Evolutionary conservation across 2,797 vertebrate species (phyloP).

Genomic region (Lepus oiostolus): DNA sequence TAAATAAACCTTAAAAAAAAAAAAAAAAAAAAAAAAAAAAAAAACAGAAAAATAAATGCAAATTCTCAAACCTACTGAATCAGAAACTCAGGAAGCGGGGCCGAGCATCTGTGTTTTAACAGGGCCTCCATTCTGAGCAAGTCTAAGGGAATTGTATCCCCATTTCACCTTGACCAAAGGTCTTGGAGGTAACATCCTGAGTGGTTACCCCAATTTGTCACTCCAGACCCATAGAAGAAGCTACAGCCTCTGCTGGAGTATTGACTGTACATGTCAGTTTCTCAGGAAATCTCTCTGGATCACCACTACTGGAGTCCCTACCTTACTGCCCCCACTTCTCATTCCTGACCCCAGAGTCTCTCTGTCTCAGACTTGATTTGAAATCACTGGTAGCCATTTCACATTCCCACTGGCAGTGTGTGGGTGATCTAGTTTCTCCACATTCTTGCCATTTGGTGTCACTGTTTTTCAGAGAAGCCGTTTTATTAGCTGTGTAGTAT

Average conservation of each 20-base stretch:
- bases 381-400: too few relatives aligned
- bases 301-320: background rate
- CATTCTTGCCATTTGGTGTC: background rate
- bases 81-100: background rate
- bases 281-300: background rate
- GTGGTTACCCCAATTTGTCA: background rate
- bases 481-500: background rate
- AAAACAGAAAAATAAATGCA: too few relatives aligned
- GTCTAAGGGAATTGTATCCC: background rate
- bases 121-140: background rate
- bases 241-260: background rate
- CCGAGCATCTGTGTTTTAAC: background rate
- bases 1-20: too few relatives aligned
- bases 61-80: background rate
- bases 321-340: background rate
- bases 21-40: too few relatives aligned
- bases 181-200: background rate
- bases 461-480: background rate
- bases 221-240: background rate
- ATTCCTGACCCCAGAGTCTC: background rate
- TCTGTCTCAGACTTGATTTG: background rate
- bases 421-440: conserved; percentile 1
- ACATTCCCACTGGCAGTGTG: too few relatives aligned
- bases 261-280: background rate
- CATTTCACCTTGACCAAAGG: background rate